Evolutionary conservation across 2,888 invertebrate species (phyloP).

Genomic region (Cremastobaeus sp.): DNA sequence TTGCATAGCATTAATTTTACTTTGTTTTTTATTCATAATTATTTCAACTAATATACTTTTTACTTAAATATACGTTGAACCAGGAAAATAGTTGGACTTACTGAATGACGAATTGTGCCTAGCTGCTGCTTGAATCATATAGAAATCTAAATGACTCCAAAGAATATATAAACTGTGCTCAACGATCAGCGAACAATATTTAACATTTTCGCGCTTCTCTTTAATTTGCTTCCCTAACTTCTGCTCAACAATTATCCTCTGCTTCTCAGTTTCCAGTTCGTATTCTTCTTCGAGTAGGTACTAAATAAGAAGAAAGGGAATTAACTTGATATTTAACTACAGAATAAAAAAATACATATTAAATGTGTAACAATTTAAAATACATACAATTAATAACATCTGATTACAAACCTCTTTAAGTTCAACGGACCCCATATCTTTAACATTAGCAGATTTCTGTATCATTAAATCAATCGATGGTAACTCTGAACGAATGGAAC

Average conservation of each 20-base stretch:
- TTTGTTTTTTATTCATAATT: background rate
- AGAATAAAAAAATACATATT: background rate
- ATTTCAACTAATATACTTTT: too few species aligned
- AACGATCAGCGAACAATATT: conserved; percentile 83
- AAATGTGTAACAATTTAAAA: background rate
- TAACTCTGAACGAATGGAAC: conserved; percentile 70
- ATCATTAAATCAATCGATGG: conserved; percentile 71
- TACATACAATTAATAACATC: background rate
- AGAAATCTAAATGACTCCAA: conserved; percentile 88
- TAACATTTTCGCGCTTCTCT: conserved; percentile 82
- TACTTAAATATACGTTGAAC: too few species aligned
- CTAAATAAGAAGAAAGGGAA: conserved; percentile 38
- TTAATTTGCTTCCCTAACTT: conserved; percentile 80
- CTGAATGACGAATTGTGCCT: conserved; percentile 70
- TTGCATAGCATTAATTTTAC: too few species aligned
- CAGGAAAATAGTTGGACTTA: conserved; percentile 51
- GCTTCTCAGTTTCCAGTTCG: conserved; percentile 73
- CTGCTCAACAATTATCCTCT: conserved; percentile 76
- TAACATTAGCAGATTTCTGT: conserved; percentile 67
- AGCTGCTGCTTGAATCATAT: conserved; percentile 83
- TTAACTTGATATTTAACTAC: too few species aligned
- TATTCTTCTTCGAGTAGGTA: conserved; percentile 72
- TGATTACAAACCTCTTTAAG: conserved; percentile 75
- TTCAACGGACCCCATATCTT: conserved; percentile 80
- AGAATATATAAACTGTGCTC: conserved; percentile 86